Conservation (phyloP, 2,888 invertebrate genomes). For the Agrochola lychnidis region DNA sequence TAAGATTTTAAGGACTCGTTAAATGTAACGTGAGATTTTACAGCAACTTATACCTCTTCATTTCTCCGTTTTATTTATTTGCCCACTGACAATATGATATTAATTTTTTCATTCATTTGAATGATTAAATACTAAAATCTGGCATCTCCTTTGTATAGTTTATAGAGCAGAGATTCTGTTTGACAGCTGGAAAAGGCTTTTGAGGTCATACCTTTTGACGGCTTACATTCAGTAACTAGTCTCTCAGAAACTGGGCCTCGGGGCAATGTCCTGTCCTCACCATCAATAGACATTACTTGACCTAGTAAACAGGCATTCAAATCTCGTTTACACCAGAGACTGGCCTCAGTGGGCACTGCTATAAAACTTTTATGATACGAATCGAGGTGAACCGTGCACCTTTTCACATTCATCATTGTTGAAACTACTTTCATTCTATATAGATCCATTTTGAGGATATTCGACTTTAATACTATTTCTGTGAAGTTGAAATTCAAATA, state of each 20-base stretch:
- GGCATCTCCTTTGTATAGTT: neutral
- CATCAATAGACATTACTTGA: slow-evolving; percentile 9
- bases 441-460: neutral
- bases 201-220: neutral
- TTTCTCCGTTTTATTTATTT: neutral
- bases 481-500: neutral
- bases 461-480: neutral
- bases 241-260: neutral
- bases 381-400: neutral
- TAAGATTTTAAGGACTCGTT: neutral
- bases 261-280: neutral
- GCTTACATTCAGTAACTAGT: neutral
- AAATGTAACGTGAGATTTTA: neutral
- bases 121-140: neutral
- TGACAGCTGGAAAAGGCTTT: neutral
- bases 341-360: neutral
- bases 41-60: neutral
- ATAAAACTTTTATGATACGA: slow-evolving; percentile 9
- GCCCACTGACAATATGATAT: too few relatives aligned
- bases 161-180: neutral
- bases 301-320: slow-evolving; percentile 7
- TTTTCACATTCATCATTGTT: slow-evolving; percentile 3
- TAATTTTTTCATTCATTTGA: neutral
- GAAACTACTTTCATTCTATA: neutral
- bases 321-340: neutral